phyloP scores from a whole-genome alignment of 2,113 vertebrate species.

The Aleadryas rufinucha region DNA sequence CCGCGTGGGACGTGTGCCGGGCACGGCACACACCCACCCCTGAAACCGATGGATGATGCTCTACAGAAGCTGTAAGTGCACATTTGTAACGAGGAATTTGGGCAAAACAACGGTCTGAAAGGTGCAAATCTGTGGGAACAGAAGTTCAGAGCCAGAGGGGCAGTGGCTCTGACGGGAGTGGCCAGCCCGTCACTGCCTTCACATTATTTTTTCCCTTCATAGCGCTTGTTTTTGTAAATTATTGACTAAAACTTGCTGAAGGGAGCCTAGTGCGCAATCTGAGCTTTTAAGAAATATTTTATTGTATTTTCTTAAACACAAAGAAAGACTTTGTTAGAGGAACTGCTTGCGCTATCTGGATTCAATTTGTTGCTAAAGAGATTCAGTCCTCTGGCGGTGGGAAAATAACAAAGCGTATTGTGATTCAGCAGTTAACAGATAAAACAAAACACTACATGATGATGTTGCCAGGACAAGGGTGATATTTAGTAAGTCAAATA shows the following conservation, averaged over 20 bases:
- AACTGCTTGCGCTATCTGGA: neutral
- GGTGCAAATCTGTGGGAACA: neutral
- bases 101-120: neutral
- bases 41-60: conserved; percentile 19
- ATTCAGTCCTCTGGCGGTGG: neutral
- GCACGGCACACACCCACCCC: neutral
- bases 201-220: neutral
- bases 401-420: neutral
- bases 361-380: neutral
- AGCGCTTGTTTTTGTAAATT: neutral
- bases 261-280: neutral
- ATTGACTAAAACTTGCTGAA: neutral
- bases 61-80: conserved; percentile 52
- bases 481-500: neutral
- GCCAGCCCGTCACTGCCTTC: neutral
- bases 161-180: neutral
- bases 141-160: neutral
- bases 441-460: neutral
- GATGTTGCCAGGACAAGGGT: neutral
- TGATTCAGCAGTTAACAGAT: neutral
- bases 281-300: neutral
- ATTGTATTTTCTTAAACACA: neutral
- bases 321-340: neutral
- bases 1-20: neutral
- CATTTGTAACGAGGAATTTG: neutral